These are phyloP conservation scores for Pleuronectes platessa DNA, from an alignment of 2,113 vertebrate genomes.

Conservation along the genomic window DNA sequence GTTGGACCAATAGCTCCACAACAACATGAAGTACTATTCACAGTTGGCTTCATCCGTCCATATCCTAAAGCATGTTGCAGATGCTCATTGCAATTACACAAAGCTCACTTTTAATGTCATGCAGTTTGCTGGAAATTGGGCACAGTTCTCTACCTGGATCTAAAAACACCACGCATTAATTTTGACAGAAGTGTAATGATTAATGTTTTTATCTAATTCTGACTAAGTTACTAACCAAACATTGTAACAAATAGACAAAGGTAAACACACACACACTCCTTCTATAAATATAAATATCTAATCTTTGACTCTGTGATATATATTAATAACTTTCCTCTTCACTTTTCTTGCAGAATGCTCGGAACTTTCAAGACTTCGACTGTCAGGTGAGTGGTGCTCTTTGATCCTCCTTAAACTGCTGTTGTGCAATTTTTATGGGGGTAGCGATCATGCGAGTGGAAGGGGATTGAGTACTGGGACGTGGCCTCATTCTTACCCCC, in stretches of 20 bases:
- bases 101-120: not conserved
- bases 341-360: slow-evolving; percentile 86
- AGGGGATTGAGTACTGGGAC: not conserved
- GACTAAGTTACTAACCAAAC: too few species aligned
- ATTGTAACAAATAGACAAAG: too few species aligned
- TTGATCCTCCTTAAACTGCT: not conserved
- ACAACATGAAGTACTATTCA: not conserved
- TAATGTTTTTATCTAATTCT: too few species aligned
- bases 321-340: slow-evolving; percentile 14
- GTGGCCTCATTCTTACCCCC: not conserved
- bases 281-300: not conserved
- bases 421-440: not conserved
- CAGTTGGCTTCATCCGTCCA: not conserved
- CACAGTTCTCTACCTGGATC: too few species aligned
- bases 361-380: slow-evolving; percentile 96
- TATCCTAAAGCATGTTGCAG: not conserved
- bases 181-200: too few species aligned
- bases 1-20: not conserved
- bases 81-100: not conserved
- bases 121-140: not conserved
- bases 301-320: not conserved
- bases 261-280: too few species aligned
- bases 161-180: too few species aligned
- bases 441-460: not conserved
- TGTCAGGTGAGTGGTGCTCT: slow-evolving; percentile 88